A percentile compares a stretch with the other conserved stretches of the same genome.
Conservation (phyloP, 2,113 vertebrate genomes). For the Etheostoma spectabile region DNA sequence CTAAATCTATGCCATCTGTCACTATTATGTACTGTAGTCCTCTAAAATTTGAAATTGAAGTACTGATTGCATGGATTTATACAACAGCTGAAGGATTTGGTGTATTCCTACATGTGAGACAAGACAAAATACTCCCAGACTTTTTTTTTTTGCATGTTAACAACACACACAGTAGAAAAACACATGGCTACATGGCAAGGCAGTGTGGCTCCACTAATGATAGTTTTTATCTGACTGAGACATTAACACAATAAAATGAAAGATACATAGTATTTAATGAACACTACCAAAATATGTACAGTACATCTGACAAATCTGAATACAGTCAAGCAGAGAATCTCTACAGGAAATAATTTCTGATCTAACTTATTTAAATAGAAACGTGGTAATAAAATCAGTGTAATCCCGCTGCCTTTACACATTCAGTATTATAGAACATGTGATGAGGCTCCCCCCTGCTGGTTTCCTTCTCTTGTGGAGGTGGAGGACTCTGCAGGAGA, state of each 20-base stretch:
- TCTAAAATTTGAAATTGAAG: constrained; percentile 6
- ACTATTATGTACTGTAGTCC: background rate
- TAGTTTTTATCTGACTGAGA: background rate
- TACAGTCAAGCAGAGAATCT: background rate
- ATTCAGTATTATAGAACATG: constrained; percentile 25
- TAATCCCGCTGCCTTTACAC: constrained; percentile 1
- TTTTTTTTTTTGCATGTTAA: background rate
- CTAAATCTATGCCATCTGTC: constrained; percentile 49
- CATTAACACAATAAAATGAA: constrained; percentile 18
- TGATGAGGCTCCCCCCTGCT: constrained; percentile 50
- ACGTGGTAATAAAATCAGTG: constrained; percentile 14
- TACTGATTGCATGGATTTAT: constrained; percentile 44
- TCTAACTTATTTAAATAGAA: constrained; percentile 26
- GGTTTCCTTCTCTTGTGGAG: constrained; percentile 33
- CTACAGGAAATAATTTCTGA: background rate
- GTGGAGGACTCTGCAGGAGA: constrained; percentile 47
- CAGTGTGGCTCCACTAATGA: background rate
- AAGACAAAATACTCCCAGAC: constrained; percentile 13
- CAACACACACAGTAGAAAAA: background rate
- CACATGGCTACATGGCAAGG: background rate
- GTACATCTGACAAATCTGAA: constrained; percentile 9
- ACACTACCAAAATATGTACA: constrained; percentile 1
- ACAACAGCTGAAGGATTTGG: constrained; percentile 45
- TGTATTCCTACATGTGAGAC: constrained; percentile 7
- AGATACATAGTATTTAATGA: constrained; percentile 2